Conservation (phyloP, 2,797 vertebrate genomes). For the Siniperca scherzeri region DNA sequence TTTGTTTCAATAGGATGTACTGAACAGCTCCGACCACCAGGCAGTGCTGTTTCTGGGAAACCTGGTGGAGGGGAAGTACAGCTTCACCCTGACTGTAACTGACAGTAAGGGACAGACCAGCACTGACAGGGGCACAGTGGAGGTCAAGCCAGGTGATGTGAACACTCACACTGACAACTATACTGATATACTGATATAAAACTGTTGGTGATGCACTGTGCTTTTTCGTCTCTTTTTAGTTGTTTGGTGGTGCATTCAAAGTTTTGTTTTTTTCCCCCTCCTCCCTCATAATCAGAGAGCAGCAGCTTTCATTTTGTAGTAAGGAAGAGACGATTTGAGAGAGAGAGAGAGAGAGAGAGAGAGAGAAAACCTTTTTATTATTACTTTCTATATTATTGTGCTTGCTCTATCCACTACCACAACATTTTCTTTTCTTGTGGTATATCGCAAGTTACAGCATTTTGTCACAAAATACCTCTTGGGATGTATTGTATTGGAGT, state of each 20-base stretch:
- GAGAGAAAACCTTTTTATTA: neutral
- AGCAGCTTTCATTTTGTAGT: neutral
- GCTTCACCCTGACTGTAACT: conserved; percentile 92
- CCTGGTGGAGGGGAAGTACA: conserved; percentile 96
- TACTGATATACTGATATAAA: too few species aligned
- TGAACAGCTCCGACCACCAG: conserved; percentile 96
- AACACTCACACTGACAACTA: neutral
- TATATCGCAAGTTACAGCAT: neutral
- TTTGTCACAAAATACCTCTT: neutral
- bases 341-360: too few species aligned
- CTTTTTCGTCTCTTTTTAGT: neutral
- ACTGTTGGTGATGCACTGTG: neutral
- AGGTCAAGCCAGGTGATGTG: conserved; percentile 92
- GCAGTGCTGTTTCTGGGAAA: conserved; percentile 94
- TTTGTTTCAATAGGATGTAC: conserved; percentile 88
- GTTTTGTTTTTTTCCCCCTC: neutral
- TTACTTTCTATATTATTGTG: neutral
- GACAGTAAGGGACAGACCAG: conserved; percentile 95
- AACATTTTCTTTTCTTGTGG: neutral
- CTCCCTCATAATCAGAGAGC: neutral
- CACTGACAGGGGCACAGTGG: conserved; percentile 88
- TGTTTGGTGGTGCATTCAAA: neutral
- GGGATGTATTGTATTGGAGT: neutral
- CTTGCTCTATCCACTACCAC: neutral
- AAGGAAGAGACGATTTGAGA: neutral